Evolutionary conservation across 2,797 vertebrate species (phyloP).

Genomic region (Sus cebifrons): DNA sequence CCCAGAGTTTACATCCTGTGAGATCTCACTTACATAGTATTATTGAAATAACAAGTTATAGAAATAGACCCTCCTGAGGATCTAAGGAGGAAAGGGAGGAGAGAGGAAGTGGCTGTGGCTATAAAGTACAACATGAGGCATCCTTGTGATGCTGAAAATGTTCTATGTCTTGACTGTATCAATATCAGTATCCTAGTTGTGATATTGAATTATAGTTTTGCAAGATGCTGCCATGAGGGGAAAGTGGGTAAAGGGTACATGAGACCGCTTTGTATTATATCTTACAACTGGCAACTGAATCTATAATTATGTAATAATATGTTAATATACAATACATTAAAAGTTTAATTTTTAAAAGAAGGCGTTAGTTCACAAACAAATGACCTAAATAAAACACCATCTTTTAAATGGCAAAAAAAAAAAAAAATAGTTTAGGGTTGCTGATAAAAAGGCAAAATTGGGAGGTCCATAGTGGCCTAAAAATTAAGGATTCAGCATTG

Average conservation of each 20-base stretch:
- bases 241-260: neutral
- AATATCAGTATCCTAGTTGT: neutral
- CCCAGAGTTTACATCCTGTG: neutral
- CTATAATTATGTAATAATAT: neutral
- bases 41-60: neutral
- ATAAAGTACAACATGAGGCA: neutral
- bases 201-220: neutral
- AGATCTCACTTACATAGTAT: neutral
- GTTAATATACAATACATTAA: neutral
- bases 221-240: neutral
- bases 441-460: neutral
- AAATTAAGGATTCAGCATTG: no score
- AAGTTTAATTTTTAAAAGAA: neutral
- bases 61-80: neutral
- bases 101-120: neutral
- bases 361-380: neutral
- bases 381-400: neutral
- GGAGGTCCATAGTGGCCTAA: neutral
- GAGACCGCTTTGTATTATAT: neutral
- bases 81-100: neutral
- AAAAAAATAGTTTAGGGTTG: neutral
- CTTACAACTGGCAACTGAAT: neutral
- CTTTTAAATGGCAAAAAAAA: neutral
- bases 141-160: neutral
- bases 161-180: neutral